phyloP scores from a whole-genome alignment of 2,797 vertebrate genomes.

The Apogon talboti region DNA sequence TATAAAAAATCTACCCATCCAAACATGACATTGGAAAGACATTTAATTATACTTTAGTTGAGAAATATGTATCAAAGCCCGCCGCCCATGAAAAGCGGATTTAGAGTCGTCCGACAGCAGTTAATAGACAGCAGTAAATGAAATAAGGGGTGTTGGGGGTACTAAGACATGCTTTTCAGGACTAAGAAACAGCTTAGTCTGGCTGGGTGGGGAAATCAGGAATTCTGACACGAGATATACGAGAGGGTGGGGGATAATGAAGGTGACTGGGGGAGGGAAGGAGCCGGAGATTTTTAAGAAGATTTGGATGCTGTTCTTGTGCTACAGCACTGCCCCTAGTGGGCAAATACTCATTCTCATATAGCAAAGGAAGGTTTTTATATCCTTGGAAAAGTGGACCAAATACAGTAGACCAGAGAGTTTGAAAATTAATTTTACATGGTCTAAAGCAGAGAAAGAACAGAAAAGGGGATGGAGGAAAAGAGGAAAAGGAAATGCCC shows the following conservation, averaged over 20 bases:
- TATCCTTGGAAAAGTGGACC: slow-evolving; percentile 25
- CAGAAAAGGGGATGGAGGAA: slow-evolving; percentile 6
- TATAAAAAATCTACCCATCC: slow-evolving; percentile 68
- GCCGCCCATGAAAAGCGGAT: slow-evolving; percentile 72
- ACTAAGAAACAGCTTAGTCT: slow-evolving; percentile 75
- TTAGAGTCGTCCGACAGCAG: slow-evolving; percentile 76
- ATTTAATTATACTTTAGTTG: slow-evolving; percentile 80
- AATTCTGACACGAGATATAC: slow-evolving; percentile 61
- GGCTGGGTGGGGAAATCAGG: slow-evolving; percentile 65
- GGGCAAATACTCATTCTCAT: slow-evolving; percentile 30
- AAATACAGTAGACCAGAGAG: slow-evolving; percentile 18
- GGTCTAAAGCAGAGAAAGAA: slow-evolving; percentile 18
- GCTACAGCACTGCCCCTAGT: slow-evolving; percentile 72
- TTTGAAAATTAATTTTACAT: slow-evolving; percentile 46
- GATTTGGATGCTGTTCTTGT: slow-evolving; percentile 58
- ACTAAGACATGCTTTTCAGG: slow-evolving; percentile 76
- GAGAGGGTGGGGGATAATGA: slow-evolving; percentile 58
- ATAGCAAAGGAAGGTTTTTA: slow-evolving; percentile 13
- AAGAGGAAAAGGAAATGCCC: slow-evolving; percentile 6
- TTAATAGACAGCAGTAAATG: slow-evolving; percentile 81
- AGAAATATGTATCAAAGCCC: slow-evolving; percentile 75
- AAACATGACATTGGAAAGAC: slow-evolving; percentile 78
- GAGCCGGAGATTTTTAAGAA: slow-evolving; percentile 51
- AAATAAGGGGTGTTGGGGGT: slow-evolving; percentile 63
- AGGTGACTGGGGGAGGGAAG: slow-evolving; percentile 34